Base-by-base conservation (phyloP, 2,797 vertebrate genomes). In the Stomatorhinus walkeri region DNA sequence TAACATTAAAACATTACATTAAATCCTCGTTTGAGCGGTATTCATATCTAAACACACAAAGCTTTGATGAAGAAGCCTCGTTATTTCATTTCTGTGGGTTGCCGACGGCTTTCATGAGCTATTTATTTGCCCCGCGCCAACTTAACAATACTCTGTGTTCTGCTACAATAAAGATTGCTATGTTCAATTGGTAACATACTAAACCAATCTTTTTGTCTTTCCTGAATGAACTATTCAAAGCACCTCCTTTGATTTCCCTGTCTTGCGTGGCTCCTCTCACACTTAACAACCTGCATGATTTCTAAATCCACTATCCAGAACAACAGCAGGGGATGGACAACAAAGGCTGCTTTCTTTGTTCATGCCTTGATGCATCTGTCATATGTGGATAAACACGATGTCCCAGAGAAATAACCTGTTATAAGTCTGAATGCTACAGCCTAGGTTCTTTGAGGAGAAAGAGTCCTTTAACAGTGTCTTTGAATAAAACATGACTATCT, bases 401-500 rank as follows among this genome's bases (percentile, higher is more conserved):
- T 68, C 46, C 48, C 49, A 36, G 85, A 79, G 72, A 89, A 89
- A 87, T 87, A 87, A 83, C 85, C 89, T 48, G 68, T 22, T 79
- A 54, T 79, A 64, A 16, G 85, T 87, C 22, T 83, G 68, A 87
- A 87, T n/a, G 46, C 36, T 64, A 28, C 72, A 36, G 51, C 46
- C 46, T 19, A 2, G 36, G 51, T 46, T 68, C 43, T 43, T 59
- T 72, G 32, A 8, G 46, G 81, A 76, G 72, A 81, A 28, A 64
- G 49, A 6, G 68, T 88, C 72, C 54, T 88, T 84, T 48, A 88
- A 81, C 48, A 49, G 32, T 32, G 61, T 52, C 88, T 51, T 83
- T 90, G 89, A 90, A 90, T 90, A 90, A 90, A 90, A 90, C 87
- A 90, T 90, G 28, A 1, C 54, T 54, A 52, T 64, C 87, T 85